Base-by-base conservation (phyloP, 2,888 invertebrate genomes). In the Drosophila nigritarsus region DNA sequence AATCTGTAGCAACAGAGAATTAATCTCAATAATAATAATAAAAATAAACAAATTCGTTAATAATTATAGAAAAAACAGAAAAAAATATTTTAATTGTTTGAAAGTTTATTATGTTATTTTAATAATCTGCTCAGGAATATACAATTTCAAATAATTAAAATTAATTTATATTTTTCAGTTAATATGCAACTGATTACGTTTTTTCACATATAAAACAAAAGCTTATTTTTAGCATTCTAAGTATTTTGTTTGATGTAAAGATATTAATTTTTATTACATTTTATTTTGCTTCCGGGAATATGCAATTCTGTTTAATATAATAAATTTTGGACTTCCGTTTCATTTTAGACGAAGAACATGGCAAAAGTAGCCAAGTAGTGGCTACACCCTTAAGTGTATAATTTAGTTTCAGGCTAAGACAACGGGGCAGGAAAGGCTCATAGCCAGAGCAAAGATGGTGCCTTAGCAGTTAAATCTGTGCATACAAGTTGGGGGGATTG, bases 401-500 rank as follows among this genome's bases (percentile, higher is more conserved):
- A 29, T 20, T 24, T 9, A 48, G 20, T 50, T 53, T 24, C 42
- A 27, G 66, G 55, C 62, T 73, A 81, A 78, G 78, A 81, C 82
- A 81, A 78, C 65, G 62, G 58, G 36, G 63, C 53, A 68, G 50
- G 45, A 49, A 67, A 56, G 66, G 27, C 61, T 49, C 29, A 29
- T 66, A 65, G 53, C 38, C 32, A 38, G 53, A 64, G 56, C 34
- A 45, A 63, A 75, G 80, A 69, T 32, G 64, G 49, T 51, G 55
- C 54, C 51, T 56, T 73, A 77, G 78, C 80, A 78, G 84, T 82
- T 82, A 87, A 91, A 90, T 90, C 89, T 91, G 78, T 89, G 91
- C 90, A 88, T 86, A 90, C 90, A 90, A 91, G 90, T 90, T 90
- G 82, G 73, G 75, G 75, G 91, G 88, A 91, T 90, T 87, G 91